phyloP scores from a whole-genome alignment of 1,140 invertebrate genomes.

The Temnothorax longispinosus region DNA sequence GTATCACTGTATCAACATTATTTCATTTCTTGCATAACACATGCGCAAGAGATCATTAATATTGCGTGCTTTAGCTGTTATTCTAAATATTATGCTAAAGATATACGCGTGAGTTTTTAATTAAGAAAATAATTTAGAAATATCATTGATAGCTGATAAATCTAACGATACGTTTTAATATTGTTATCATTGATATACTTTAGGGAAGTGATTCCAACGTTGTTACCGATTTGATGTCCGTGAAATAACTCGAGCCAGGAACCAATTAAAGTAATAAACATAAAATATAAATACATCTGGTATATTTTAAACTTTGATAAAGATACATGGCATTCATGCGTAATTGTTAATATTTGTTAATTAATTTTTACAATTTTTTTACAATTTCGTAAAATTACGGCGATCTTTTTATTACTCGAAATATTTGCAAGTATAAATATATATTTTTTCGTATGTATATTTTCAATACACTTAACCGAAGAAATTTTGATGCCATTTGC shows the following conservation, averaged over 20 bases:
- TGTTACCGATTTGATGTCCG: background rate
- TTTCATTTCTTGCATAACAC: background rate
- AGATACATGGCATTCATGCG: background rate
- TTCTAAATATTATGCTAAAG: background rate
- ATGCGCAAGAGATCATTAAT: background rate
- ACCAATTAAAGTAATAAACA: background rate
- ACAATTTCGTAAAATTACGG: background rate
- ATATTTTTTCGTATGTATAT: background rate
- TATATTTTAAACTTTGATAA: constrained; percentile 36
- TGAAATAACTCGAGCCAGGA: background rate
- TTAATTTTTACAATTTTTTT: constrained; percentile 27
- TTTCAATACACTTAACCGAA: background rate
- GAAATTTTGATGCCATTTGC: constrained; percentile 5
- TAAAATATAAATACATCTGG: background rate
- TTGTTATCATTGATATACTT: background rate
- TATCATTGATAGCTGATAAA: background rate
- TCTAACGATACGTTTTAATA: background rate
- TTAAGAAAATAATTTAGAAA: constrained; percentile 20
- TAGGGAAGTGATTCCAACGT: background rate
- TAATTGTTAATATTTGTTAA: constrained; percentile 17
- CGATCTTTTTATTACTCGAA: constrained; percentile 11
- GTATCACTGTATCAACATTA: background rate
- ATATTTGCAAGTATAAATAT: constrained; percentile 10
- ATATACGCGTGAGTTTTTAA: background rate
- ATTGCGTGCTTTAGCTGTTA: background rate